These are phyloP conservation scores for Discoglossus pictus DNA, from an alignment of 2,797 vertebrate species.

Conservation along the genomic window DNA sequence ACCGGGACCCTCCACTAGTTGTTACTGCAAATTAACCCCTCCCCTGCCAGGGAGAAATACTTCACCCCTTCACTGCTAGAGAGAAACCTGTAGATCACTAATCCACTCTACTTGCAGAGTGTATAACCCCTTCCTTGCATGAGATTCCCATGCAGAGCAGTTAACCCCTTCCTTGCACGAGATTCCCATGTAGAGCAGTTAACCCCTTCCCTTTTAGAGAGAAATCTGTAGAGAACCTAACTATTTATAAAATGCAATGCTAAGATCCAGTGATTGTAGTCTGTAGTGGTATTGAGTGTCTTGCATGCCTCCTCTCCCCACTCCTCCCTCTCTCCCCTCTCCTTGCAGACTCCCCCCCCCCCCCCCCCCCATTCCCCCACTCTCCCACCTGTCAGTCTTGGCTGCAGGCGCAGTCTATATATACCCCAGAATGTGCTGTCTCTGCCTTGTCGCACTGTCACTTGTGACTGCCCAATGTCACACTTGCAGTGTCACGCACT, in stretches of 20 bases:
- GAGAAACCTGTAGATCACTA: not conserved
- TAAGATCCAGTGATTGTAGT: no score
- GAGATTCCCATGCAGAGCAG: not conserved
- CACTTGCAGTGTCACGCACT: slow-evolving; percentile 4
- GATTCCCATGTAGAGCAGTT: not conserved
- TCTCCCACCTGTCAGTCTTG: slow-evolving; percentile 35
- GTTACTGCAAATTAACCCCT: no score
- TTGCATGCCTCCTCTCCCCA: not conserved
- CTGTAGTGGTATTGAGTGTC: no score
- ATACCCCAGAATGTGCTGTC: slow-evolving; percentile 37
- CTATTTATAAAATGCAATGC: no score
- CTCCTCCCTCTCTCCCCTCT: not conserved
- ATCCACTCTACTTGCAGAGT: not conserved
- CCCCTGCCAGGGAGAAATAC: no score
- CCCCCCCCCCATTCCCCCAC: slow-evolving; percentile 17
- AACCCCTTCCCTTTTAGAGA: slow-evolving; percentile 18
- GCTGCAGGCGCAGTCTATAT: slow-evolving; percentile 26
- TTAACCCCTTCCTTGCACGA: not conserved
- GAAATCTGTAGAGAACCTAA: no score
- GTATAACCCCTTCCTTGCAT: not conserved
- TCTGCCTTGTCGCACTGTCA: slow-evolving; percentile 4
- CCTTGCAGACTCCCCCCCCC: not conserved
- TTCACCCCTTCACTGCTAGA: no score
- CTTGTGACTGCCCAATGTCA: not conserved
- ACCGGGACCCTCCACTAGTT: no score